Evolutionary conservation across 2,797 vertebrate species (phyloP).

Genomic region (Darevskia mixta): DNA sequence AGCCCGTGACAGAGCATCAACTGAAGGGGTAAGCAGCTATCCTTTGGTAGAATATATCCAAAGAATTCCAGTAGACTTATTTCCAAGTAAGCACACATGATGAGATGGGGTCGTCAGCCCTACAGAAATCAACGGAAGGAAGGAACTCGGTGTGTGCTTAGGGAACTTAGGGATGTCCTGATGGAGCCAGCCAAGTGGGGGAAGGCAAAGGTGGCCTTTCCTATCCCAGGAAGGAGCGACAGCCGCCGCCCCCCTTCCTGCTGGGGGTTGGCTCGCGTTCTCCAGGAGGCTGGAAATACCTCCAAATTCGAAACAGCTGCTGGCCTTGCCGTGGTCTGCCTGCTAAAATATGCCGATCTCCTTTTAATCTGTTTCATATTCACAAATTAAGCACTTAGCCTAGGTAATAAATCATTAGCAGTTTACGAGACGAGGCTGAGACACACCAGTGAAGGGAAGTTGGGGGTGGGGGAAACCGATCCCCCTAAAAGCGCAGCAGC

Average conservation of each 20-base stretch:
- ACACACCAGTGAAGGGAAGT: constrained; percentile 79
- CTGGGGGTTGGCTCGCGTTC: constrained; percentile 71
- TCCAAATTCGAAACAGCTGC: constrained; percentile 85
- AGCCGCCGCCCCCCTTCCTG: constrained; percentile 35
- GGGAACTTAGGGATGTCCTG: background rate
- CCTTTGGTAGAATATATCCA: background rate
- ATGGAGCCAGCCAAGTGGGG: background rate
- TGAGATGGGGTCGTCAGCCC: no score
- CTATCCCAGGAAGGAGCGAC: constrained; percentile 36
- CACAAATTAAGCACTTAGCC: constrained; percentile 86
- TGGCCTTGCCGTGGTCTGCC: constrained; percentile 79
- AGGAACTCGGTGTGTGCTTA: background rate
- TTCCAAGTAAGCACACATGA: background rate
- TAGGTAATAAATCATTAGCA: constrained; percentile 84
- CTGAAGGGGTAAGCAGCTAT: background rate
- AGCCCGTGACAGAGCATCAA: background rate
- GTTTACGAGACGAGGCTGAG: constrained; percentile 83
- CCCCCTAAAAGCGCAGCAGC: constrained; percentile 70
- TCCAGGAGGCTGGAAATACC: constrained; percentile 78
- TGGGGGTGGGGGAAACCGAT: constrained; percentile 72
- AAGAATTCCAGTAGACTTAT: background rate
- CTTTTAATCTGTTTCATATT: constrained; percentile 87
- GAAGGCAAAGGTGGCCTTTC: background rate
- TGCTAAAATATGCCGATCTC: constrained; percentile 83
- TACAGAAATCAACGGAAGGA: background rate